phyloP scores from a whole-genome alignment of 2,797 vertebrate genomes.

The Channallabes apus region DNA sequence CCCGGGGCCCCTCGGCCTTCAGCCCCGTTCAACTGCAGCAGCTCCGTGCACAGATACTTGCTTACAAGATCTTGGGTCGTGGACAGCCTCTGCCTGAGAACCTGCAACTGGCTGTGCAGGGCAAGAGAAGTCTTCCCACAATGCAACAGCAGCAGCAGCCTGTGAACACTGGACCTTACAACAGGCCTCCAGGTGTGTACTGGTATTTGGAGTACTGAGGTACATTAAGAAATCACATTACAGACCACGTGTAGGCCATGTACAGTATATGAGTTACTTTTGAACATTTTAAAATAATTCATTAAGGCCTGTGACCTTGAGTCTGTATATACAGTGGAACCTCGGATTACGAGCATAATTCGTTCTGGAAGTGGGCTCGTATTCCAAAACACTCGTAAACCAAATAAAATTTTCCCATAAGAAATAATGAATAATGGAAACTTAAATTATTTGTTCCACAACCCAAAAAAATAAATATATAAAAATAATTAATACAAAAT shows the following conservation, averaged over 20 bases:
- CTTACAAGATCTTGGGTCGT: constrained; percentile 95
- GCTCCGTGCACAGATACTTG: constrained; percentile 94
- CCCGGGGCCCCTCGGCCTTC: constrained; percentile 88
- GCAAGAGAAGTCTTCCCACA: constrained; percentile 92
- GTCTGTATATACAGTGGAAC: not conserved
- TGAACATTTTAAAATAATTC: not conserved
- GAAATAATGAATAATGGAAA: no score
- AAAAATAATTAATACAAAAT: no score
- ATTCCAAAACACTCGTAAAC: no score
- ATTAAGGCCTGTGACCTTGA: not conserved
- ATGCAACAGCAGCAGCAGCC: constrained; percentile 79
- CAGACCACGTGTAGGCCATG: not conserved
- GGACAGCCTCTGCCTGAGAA: constrained; percentile 95
- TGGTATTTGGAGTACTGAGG: constrained; percentile 29
- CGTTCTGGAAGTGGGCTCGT: no score
- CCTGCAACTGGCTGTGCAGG: constrained; percentile 95
- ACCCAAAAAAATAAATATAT: no score
- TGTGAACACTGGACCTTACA: constrained; percentile 77
- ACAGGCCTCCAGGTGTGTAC: constrained; percentile 79
- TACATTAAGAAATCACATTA: not conserved
- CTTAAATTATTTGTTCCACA: no score
- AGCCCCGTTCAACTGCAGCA: constrained; percentile 95
- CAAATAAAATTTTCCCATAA: no score
- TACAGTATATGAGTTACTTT: not conserved
- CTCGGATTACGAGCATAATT: no score